Conservation (phyloP, 2,888 invertebrate species). For the Drosophila nigricruria region DNA sequence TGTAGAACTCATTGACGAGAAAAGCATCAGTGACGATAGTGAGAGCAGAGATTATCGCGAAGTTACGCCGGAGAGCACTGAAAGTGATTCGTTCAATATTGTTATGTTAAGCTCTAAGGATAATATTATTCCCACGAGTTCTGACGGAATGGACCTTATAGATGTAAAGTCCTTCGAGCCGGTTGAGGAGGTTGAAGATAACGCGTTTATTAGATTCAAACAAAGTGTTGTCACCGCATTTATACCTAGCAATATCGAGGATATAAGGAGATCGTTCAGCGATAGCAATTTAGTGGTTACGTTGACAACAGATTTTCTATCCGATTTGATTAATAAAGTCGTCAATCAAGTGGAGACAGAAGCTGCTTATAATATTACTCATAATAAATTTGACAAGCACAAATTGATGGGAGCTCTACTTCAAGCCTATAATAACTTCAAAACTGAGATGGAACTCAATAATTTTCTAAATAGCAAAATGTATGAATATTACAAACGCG, state of each 20-base stretch:
- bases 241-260: too few species aligned
- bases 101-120: neutral
- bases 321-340: slow-evolving; percentile 32
- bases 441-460: slow-evolving; percentile 15
- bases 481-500: slow-evolving; percentile 73
- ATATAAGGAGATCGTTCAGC: too few species aligned
- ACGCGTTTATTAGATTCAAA: neutral
- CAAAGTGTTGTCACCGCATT: neutral
- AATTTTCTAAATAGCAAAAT: slow-evolving; percentile 61
- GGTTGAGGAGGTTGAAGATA: neutral
- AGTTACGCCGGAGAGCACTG: neutral
- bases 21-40: neutral
- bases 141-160: neutral
- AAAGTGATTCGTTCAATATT: neutral
- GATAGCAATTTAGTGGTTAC: too few species aligned
- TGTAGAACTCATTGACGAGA: slow-evolving; percentile 38
- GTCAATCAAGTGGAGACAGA: slow-evolving; percentile 52
- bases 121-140: rapidly evolving
- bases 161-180: neutral
- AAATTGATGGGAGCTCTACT: slow-evolving; percentile 44
- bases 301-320: slow-evolving; percentile 40
- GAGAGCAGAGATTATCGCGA: neutral
- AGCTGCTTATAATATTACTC: neutral
- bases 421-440: neutral
- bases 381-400: slow-evolving; percentile 51